Percentiles rank a stretch among this genome's conserved stretches.
These are phyloP conservation scores for Phengaris arion DNA, from an alignment of 2,888 invertebrate species.

Conservation along the genomic window DNA sequence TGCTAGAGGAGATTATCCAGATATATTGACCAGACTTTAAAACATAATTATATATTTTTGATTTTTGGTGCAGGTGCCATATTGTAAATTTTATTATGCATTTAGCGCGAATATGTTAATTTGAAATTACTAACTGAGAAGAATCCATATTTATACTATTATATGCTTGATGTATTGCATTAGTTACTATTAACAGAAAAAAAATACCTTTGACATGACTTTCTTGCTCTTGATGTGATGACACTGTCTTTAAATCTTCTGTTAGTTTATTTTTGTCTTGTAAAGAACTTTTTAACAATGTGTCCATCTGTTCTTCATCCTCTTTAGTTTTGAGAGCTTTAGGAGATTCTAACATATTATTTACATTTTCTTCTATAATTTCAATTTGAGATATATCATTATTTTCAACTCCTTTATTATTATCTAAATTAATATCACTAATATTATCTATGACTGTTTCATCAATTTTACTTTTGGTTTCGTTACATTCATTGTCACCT, in stretches of 20 bases:
- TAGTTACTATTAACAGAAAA: too few species aligned
- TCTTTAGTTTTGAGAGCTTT: slow-evolving; percentile 3
- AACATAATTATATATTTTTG: too few species aligned
- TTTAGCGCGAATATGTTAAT: too few species aligned
- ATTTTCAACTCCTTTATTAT: slow-evolving; percentile 10
- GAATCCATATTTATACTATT: too few species aligned
- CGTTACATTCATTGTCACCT: slow-evolving; percentile 22
- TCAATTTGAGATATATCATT: neutral
- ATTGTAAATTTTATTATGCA: too few species aligned
- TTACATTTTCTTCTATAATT: slow-evolving; percentile 15
- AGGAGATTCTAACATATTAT: neutral
- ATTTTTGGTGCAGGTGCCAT: too few species aligned
- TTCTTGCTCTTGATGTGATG: slow-evolving; percentile 19
- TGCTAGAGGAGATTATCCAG: too few species aligned
- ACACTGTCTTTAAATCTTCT: neutral
- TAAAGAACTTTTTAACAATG: neutral
- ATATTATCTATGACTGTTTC: neutral
- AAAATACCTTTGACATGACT: slow-evolving; percentile 31
- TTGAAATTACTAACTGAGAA: too few species aligned
- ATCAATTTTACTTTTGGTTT: slow-evolving; percentile 3
- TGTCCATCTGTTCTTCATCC: slow-evolving; percentile 5
- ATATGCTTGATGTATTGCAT: too few species aligned
- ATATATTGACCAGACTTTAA: too few species aligned
- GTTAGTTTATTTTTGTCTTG: neutral
- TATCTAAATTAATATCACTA: slow-evolving; percentile 31